Conservation (phyloP, 2,797 vertebrate species). For the Numenius phaeopus region DNA sequence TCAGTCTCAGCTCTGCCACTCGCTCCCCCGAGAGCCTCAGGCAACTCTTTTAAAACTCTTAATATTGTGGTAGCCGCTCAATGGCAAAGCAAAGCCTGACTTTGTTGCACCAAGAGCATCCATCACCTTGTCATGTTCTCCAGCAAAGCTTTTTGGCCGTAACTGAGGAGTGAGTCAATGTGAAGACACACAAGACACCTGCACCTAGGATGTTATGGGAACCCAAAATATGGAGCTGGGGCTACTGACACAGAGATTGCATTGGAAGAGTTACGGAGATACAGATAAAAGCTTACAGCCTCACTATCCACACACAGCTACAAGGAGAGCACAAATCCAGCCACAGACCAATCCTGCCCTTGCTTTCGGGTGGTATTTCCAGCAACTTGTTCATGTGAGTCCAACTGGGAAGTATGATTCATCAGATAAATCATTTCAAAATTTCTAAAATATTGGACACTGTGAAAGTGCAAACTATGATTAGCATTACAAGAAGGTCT, state of each 20-base stretch:
- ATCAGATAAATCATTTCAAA: constrained; percentile 38
- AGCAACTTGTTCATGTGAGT: background rate
- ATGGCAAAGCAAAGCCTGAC: background rate
- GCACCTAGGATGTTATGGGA: background rate
- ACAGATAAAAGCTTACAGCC: background rate
- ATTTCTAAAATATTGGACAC: constrained; percentile 35
- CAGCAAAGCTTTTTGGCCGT: background rate
- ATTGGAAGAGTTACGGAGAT: background rate
- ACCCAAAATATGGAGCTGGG: background rate
- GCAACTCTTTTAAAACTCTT: background rate
- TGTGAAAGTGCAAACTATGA: constrained; percentile 52
- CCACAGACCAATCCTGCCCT: background rate
- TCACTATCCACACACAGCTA: background rate
- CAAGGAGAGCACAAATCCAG: background rate
- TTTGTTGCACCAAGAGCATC: background rate
- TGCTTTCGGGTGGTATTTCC: background rate
- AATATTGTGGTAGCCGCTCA: background rate
- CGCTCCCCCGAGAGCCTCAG: accelerated
- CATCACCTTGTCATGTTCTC: background rate
- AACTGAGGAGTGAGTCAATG: background rate
- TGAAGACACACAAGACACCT: background rate
- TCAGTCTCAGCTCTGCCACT: background rate
- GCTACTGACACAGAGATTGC: background rate
- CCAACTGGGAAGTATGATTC: background rate
- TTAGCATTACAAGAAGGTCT: constrained; percentile 20